phyloP scores from a whole-genome alignment of 2,797 vertebrate genomes.

The Anolis apletophallus region DNA sequence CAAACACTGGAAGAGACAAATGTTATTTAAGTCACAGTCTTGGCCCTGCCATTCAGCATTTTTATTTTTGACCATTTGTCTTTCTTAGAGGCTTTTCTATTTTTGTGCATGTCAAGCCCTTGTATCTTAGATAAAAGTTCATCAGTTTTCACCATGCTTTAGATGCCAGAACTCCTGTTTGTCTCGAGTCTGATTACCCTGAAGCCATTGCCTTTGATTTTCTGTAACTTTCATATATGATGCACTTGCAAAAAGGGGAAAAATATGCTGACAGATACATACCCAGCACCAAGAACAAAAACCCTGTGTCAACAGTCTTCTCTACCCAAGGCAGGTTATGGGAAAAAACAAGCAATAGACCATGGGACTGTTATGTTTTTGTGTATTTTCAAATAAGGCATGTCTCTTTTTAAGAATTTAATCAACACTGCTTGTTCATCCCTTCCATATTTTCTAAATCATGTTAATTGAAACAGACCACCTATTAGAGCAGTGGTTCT shows the following conservation, averaged over 20 bases:
- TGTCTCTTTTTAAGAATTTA: background rate
- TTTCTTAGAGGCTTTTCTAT: conserved; percentile 17
- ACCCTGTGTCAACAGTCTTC: background rate
- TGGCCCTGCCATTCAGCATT: background rate
- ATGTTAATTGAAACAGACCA: background rate
- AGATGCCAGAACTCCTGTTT: background rate
- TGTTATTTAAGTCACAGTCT: background rate
- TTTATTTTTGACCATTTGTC: conserved; percentile 2
- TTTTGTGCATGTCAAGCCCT: conserved; percentile 13
- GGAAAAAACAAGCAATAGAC: background rate
- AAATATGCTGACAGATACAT: background rate
- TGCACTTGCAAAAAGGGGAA: conserved; percentile 17
- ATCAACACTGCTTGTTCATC: background rate
- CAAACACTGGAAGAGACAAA: background rate
- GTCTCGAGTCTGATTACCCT: background rate
- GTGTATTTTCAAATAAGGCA: background rate
- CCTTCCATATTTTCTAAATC: background rate
- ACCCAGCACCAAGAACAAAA: conserved; percentile 5
- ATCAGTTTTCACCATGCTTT: background rate
- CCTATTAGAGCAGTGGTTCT: no score
- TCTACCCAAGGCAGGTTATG: background rate
- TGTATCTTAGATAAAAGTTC: background rate
- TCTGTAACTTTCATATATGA: background rate
- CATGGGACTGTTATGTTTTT: background rate
- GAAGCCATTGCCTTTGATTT: conserved; percentile 24